Conservation (phyloP, 64 coral and sea anemone genomes). For the Platygyra sinensis region DNA sequence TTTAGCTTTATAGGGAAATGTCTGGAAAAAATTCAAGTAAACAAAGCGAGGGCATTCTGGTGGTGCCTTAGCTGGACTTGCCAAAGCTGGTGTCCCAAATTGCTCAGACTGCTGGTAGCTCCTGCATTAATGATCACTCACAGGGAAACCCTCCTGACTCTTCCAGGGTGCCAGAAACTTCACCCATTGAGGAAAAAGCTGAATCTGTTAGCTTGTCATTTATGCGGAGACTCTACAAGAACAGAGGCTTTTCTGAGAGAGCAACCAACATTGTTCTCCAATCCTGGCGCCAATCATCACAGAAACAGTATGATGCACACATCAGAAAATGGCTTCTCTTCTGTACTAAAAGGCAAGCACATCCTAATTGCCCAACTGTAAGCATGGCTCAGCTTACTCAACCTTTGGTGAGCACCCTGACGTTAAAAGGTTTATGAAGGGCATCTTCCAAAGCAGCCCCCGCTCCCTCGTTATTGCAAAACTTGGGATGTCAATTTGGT, state of each 20-base stretch:
- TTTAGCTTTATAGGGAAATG: conserved; percentile 15
- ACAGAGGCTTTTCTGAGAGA: conserved; percentile 52
- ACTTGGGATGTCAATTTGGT: too few species aligned
- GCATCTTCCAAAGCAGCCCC: too few species aligned
- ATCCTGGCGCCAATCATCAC: neutral
- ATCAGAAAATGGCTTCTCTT: too few species aligned
- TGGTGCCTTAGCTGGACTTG: neutral
- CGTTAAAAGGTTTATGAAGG: too few species aligned
- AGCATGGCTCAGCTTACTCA: too few species aligned
- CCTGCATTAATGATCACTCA: conserved; percentile 3
- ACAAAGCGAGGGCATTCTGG: neutral
- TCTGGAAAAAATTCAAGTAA: conserved; percentile 7
- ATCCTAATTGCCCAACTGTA: too few species aligned
- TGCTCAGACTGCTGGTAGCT: conserved; percentile 1
- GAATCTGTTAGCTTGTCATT: conserved; percentile 47
- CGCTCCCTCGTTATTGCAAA: too few species aligned
- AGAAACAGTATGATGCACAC: too few species aligned
- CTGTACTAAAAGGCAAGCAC: too few species aligned
- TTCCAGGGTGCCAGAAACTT: neutral
- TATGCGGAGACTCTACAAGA: conserved; percentile 41
- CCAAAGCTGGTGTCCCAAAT: conserved; percentile 10
- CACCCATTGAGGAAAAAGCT: conserved; percentile 31
- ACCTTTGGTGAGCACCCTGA: too few species aligned
- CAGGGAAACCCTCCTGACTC: conserved; percentile 12
- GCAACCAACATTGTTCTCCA: conserved; percentile 43